Base-by-base conservation (phyloP, 2,888 invertebrate genomes). In the Heliconius erato region DNA sequence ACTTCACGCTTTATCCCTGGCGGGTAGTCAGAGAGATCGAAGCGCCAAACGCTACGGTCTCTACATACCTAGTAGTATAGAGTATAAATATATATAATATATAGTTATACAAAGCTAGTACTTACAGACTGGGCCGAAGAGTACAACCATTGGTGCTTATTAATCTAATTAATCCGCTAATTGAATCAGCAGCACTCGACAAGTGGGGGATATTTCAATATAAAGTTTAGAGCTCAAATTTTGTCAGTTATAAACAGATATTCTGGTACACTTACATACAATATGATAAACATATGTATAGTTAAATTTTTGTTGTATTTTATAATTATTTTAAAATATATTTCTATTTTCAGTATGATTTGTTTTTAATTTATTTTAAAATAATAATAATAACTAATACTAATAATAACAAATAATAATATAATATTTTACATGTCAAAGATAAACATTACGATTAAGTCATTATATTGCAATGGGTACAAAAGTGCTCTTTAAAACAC, bases 161-260 rank as follows among this genome's bases (percentile, higher is more conserved):
- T 83, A 83, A 80, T 72, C 59, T 74, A 78, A 83, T 83, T 83
- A 80, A 78, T 80, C 72, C 80, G 76, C 59, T 80, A 83, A 83
- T 83, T 78, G 77, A 83, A 83, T 83, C 72, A 76, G 54, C 40
- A 54, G 71, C 79, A 65, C 74, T 35, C 71, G 26, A 74, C 82
- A 79, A 74, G 67, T 32, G 35, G 23, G 44, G 28, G 6, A 35
- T 26, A n/a, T 28, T n/a, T 40, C 19, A 67, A 63, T 71, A 72
- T 81, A 78, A 63, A 26, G 44, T 54, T 68, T 35, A 32, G 35
- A 77, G 77, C 44, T 35, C 14, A 16, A 59, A 32, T 76, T 32
- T 32, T 76, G 63, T 11, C 54, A 59, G 7, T 59, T 59, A 59
- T 23, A 59, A 49, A 7, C n/a, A 28, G 40, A 14, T n/a, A 14